Evolutionary conservation across 92 coral and sea anemone species (phyloP).

Genomic region (Chrysogorgia sp.): DNA sequence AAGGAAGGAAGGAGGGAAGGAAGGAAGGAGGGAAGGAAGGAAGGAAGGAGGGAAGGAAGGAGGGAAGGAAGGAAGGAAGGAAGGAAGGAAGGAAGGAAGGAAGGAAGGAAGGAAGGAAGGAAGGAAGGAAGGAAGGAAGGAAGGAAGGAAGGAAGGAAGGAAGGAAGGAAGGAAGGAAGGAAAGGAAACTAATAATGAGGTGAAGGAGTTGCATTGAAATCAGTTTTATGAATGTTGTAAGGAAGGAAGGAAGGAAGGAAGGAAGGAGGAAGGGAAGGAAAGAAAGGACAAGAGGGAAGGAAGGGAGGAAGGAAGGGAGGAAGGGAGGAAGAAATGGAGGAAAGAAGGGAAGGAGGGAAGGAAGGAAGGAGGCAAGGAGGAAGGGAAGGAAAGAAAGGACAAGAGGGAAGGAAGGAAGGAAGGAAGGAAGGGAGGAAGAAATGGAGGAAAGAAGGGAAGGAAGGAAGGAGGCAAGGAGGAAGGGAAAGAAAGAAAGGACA

Average conservation of each 20-base stretch:
- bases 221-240: too few species aligned
- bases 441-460: too few species aligned
- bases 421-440: too few species aligned
- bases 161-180: neutral
- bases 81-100: slow-evolving; percentile 10
- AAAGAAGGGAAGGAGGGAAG: too few species aligned
- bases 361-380: too few species aligned
- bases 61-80: slow-evolving; percentile 4
- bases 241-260: too few species aligned
- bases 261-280: too few species aligned
- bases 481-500: neutral
- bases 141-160: neutral
- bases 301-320: too few species aligned
- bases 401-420: too few species aligned
- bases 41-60: slow-evolving; percentile 8
- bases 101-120: slow-evolving; percentile 3
- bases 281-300: too few species aligned
- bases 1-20: slow-evolving; percentile 13
- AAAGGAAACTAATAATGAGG: neutral
- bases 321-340: too few species aligned
- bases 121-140: slow-evolving; percentile 15
- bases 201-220: neutral
- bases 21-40: slow-evolving; percentile 6
- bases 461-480: neutral
- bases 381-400: too few species aligned